A percentile compares a stretch with the other conserved stretches of the same genome.
Evolutionary conservation across 1,140 invertebrate species (phyloP).

Genomic region (Goniozus legneri): DNA sequence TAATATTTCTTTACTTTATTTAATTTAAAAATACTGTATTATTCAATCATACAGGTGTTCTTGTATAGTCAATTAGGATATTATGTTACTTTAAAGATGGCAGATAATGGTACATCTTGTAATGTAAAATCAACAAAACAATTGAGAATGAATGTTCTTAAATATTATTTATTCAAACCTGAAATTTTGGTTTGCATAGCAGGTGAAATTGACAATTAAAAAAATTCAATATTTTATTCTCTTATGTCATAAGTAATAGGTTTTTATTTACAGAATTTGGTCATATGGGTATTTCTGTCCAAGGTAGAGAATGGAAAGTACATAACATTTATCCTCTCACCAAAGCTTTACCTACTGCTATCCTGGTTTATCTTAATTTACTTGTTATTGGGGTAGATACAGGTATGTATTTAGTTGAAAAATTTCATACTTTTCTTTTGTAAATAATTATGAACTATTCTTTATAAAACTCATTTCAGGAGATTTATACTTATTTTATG

Average conservation of each 20-base stretch:
- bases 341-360: slow-evolving; percentile 14
- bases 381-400: slow-evolving; percentile 26
- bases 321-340: slow-evolving; percentile 20
- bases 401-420: slow-evolving; percentile 24
- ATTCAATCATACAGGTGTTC: slow-evolving; percentile 12
- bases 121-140: not conserved
- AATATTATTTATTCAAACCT: slow-evolving; percentile 25
- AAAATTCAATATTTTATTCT: not conserved
- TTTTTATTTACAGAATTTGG: slow-evolving; percentile 18
- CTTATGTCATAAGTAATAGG: slow-evolving; percentile 3
- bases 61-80: slow-evolving; percentile 18
- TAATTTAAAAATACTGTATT: not conserved
- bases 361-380: slow-evolving; percentile 16
- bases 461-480: slow-evolving; percentile 10
- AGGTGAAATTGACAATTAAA: slow-evolving; percentile 12
- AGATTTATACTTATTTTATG: no score
- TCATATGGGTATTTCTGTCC: slow-evolving; percentile 20
- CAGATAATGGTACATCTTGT: not conserved
- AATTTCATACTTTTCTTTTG: no score
- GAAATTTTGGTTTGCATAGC: slow-evolving; percentile 18
- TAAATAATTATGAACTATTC: slow-evolving; percentile 1
- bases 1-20: no score
- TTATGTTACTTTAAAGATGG: slow-evolving; percentile 8
- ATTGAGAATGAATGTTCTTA: slow-evolving; percentile 12
- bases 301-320: slow-evolving; percentile 22